Evolutionary conservation across 2,888 invertebrate species (phyloP), one percentile per base, ranked within the genome.

Genomic region (Lamproptera curius): DNA sequence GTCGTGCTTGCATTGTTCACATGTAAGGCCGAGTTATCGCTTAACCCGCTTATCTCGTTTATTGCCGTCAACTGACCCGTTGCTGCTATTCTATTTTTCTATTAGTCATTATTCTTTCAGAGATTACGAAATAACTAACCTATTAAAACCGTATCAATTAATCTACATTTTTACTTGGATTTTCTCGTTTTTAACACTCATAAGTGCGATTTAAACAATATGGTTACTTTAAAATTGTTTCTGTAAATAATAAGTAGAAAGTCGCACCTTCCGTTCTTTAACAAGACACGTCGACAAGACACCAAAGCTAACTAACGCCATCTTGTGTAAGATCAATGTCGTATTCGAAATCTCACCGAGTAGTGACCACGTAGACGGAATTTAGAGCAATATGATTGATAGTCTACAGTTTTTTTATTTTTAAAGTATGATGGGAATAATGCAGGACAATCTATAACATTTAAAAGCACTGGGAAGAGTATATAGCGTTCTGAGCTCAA

Each of bases 401-500:
- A n/a, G n/a, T n/a, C n/a, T n/a, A n/a, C n/a, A n/a, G n/a, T n/a
- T n/a, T n/a, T n/a, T n/a, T n/a, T n/a, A n/a, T n/a, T n/a, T n/a
- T n/a, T n/a, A n/a, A n/a, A n/a, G n/a, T n/a, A n/a, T n/a, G n/a
- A n/a, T n/a, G n/a, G n/a, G n/a, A n/a, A n/a, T n/a, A n/a, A n/a
- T n/a, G n/a, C n/a, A n/a, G n/a, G n/a, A n/a, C n/a, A n/a, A n/a
- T n/a, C n/a, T n/a, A n/a, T n/a, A n/a, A n/a, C n/a, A n/a, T n/a
- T n/a, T n/a, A n/a, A n/a, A n/a, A n/a, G n/a, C 79, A 66, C 61
- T 59, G 65, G 67, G 62, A 59, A 75, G 80, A 81, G 79, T 73
- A 64, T 65, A 60, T 26, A 8, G 28, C 17, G 9, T 42, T 15
- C 16, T 37, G 42, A 48, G 41, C 31, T 47, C 37, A 49, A 50